Base-by-base conservation (phyloP, 2,888 invertebrate species). In the Hydrotaea cyrtoneurina region DNA sequence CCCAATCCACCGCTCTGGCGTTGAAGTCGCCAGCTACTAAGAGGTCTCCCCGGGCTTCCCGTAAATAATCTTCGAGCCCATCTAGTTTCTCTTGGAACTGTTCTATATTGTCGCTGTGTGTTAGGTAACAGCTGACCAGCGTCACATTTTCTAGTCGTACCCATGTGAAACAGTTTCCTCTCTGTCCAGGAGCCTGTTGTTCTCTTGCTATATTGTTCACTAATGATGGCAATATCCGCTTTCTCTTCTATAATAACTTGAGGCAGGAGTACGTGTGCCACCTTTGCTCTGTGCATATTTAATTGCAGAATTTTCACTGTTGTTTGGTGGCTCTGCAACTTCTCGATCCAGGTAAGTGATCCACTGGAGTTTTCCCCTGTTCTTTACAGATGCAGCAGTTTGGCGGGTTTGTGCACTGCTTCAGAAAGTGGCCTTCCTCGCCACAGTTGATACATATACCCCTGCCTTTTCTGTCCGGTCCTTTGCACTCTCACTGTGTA, bases 381-480 rank as follows among this genome's bases (percentile, higher is more conserved):
- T 39, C 13, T 50, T 1, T 15, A 21, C 71, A 71, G n/a, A 71
- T 8, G 19, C 19, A 21, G 50, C 73, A 55, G n/a, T 15, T n/a
- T 26, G 50, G 36, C 11, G 53, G 43, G 7, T 50, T 71, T 43
- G 0, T 26, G 13, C 64, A 78, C 31, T 62, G 23, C n/a, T 64
- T 79, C 17, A 43, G 15, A 13, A 36, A 19, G 53, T 64, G 79
- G 0, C 55, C 79, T 15, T 39, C 53, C 10, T 39, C 23, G 17
- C 78, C 78, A 50, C 73, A 79, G 21, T 73, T 59, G 13, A 71
- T 79, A 19, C 72, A 74, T 2, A 43, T 57, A 13, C 39, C 73
- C 8, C n/a, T 74, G 15, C 3, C 59, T 46, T n/a, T 74, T 21
- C 23, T 74, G 19, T 46, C 15, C 2, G 46, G 17, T 21, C 10